Conservation (phyloP, 2,797 vertebrate species). For the Thamnophis elegans region DNA sequence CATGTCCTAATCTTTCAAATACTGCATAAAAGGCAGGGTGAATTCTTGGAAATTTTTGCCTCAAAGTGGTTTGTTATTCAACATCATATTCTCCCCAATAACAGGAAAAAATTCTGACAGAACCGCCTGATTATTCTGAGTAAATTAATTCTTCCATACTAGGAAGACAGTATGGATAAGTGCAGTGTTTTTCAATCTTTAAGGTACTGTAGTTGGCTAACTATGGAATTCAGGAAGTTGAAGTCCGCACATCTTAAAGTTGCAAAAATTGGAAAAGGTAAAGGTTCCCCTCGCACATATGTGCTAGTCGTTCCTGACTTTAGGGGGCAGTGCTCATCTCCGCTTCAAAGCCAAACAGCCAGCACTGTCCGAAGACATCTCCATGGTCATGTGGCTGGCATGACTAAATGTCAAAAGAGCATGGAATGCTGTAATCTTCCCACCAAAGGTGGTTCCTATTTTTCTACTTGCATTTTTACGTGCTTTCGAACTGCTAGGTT, state of each 20-base stretch:
- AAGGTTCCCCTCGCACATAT: no score
- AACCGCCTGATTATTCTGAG: neutral
- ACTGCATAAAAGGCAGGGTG: neutral
- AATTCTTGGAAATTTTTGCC: neutral
- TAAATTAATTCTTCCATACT: neutral
- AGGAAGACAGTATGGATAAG: neutral
- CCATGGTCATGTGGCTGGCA: no score
- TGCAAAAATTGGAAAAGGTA: neutral
- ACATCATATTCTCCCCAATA: neutral
- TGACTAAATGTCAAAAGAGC: no score
- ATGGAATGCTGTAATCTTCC: no score
- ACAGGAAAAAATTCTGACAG: neutral
- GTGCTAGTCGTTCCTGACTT: no score
- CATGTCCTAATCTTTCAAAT: neutral
- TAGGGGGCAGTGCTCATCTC: no score
- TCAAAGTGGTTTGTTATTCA: neutral
- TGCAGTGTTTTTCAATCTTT: neutral
- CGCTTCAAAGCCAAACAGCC: no score
- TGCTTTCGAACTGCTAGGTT: no score
- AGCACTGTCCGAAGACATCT: no score
- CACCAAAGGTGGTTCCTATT: no score
- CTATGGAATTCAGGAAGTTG: neutral
- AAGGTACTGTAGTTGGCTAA: neutral
- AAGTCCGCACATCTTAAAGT: neutral
- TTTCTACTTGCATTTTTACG: no score